phyloP scores from a whole-genome alignment of 2,888 invertebrate genomes.

The Diabrotica balteata region DNA sequence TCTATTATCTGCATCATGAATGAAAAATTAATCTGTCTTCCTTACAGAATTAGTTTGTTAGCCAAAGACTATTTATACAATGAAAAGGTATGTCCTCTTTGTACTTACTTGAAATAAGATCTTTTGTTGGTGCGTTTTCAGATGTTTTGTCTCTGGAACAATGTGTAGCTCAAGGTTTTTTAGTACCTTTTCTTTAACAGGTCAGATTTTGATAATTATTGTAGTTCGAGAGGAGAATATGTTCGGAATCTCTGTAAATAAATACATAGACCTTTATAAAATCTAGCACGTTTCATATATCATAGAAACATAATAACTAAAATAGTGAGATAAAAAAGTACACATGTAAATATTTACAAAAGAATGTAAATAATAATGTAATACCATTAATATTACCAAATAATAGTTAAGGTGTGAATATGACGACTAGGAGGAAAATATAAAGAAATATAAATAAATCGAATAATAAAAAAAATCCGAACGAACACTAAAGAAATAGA shows the following conservation, averaged over 20 bases:
- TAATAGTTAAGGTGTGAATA: too few relatives aligned
- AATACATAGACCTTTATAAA: background rate
- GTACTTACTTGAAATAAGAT: constrained; percentile 47
- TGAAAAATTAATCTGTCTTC: constrained; percentile 47
- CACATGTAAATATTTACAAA: too few relatives aligned
- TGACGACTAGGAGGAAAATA: too few relatives aligned
- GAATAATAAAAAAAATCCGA: too few relatives aligned
- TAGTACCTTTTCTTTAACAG: background rate
- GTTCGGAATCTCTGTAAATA: constrained; percentile 1
- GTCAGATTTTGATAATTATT: constrained; percentile 5
- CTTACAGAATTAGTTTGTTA: constrained; percentile 45
- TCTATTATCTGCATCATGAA: constrained; percentile 43
- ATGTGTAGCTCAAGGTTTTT: constrained; percentile 33
- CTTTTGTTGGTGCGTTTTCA: constrained; percentile 44
- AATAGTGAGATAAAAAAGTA: too few relatives aligned
- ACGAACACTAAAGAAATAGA: too few relatives aligned
- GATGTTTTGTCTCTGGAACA: constrained; percentile 50
- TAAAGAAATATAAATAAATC: too few relatives aligned
- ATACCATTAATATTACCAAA: too few relatives aligned
- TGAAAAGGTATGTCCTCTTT: constrained; percentile 44
- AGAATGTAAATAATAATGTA: too few relatives aligned
- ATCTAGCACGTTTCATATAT: too few relatives aligned
- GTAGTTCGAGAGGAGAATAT: background rate
- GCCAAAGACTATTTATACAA: constrained; percentile 46
- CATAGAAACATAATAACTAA: too few relatives aligned